Evolutionary conservation across 2,888 invertebrate species (phyloP).

Genomic region (Diloba caeruleocephala): DNA sequence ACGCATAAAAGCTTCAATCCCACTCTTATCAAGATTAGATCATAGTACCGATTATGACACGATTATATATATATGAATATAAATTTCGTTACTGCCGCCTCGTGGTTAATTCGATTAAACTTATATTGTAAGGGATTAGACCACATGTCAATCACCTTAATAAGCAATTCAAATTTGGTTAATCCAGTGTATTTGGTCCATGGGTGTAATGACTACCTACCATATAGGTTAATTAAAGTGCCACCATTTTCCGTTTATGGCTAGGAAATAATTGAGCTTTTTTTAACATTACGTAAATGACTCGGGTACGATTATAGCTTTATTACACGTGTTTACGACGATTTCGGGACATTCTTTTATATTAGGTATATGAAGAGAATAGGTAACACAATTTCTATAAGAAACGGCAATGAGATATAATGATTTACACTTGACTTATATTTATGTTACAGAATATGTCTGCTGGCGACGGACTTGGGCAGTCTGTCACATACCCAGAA

Average conservation of each 20-base stretch:
- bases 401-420: no score
- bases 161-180: slow-evolving; percentile 85
- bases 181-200: slow-evolving; percentile 79
- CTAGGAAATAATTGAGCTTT: slow-evolving; percentile 49
- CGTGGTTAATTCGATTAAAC: slow-evolving; percentile 71
- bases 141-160: slow-evolving; percentile 84
- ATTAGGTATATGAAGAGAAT: no score
- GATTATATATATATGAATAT: slow-evolving; percentile 60
- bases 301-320: slow-evolving; percentile 51
- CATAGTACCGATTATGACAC: slow-evolving; percentile 62
- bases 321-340: slow-evolving; percentile 41
- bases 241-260: slow-evolving; percentile 55
- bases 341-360: no score
- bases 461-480: no score
- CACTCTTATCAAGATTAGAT: slow-evolving; percentile 70
- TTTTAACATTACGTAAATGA: slow-evolving; percentile 43
- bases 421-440: no score
- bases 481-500: no score
- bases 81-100: slow-evolving; percentile 47
- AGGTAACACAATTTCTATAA: no score
- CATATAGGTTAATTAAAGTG: slow-evolving; percentile 58
- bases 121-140: slow-evolving; percentile 71
- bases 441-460: no score
- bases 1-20: slow-evolving; percentile 67
- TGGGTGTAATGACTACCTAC: slow-evolving; percentile 65